Conservation (phyloP, 2,888 invertebrate species). For the Sipha maydis region DNA sequence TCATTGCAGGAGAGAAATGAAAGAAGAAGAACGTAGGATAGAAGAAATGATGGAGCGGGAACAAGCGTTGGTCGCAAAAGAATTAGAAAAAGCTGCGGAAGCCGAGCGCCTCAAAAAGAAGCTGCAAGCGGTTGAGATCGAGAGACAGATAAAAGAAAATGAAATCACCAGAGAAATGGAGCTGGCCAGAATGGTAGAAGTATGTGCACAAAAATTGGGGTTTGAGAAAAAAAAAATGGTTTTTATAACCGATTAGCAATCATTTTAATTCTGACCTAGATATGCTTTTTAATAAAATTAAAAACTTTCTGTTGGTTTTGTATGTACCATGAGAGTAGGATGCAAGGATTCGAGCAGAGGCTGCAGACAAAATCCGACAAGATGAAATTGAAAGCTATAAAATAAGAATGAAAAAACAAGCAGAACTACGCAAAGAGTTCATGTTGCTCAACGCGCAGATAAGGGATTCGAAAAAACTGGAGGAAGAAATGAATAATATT, state of each 20-base stretch:
- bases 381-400: conserved; percentile 69
- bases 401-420: conserved; percentile 42
- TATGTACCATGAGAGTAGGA: conserved; percentile 62
- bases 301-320: not conserved
- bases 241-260: not conserved
- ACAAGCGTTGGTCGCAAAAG: conserved; percentile 71
- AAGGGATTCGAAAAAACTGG: conserved; percentile 45
- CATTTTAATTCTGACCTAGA: not conserved
- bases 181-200: conserved; percentile 46
- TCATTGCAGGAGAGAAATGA: conserved; percentile 66
- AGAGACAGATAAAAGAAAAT: conserved; percentile 71
- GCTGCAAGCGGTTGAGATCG: conserved; percentile 67
- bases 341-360: conserved; percentile 67
- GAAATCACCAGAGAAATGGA: conserved; percentile 68
- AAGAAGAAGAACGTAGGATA: conserved; percentile 70
- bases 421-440: conserved; percentile 43
- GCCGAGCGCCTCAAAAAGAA: conserved; percentile 69
- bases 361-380: conserved; percentile 75
- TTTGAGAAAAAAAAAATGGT: not conserved
- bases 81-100: conserved; percentile 71
- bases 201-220: not conserved
- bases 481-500: conserved; percentile 51
- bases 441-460: conserved; percentile 50
- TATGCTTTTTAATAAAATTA: not conserved
- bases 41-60: conserved; percentile 80